Evolutionary conservation across 2,888 invertebrate species (phyloP).

Genomic region (Lucinisca nassula): DNA sequence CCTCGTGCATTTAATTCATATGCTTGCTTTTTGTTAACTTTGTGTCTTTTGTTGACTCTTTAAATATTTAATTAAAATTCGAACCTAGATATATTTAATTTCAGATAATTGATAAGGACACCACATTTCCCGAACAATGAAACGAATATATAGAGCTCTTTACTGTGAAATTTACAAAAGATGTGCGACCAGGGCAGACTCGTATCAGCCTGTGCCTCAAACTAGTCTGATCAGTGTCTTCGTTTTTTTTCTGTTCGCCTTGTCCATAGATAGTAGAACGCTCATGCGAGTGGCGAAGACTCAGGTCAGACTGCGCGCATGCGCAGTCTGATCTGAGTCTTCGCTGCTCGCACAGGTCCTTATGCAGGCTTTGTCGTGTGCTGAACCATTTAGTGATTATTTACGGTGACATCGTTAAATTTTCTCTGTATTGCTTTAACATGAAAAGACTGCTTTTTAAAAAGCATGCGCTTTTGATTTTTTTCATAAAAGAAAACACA

Average conservation of each 20-base stretch:
- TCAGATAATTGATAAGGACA: neutral
- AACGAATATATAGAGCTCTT: neutral
- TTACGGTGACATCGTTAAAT: neutral
- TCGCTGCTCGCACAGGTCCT: too few relatives aligned
- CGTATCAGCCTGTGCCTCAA: neutral
- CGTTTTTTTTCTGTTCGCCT: too few relatives aligned
- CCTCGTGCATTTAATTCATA: too few relatives aligned
- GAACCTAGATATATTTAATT: neutral
- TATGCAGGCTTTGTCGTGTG: too few relatives aligned
- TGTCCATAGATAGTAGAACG: too few relatives aligned
- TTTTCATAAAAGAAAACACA: neutral
- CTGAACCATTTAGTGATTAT: too few relatives aligned
- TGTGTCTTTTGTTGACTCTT: slow-evolving; percentile 1
- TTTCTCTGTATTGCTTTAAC: neutral
- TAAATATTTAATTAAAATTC: neutral
- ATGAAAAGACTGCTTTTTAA: neutral
- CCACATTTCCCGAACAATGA: neutral
- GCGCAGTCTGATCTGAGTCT: too few relatives aligned
- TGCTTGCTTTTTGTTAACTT: too few relatives aligned
- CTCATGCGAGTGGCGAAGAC: too few relatives aligned
- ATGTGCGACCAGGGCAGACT: neutral
- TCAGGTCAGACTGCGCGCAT: too few relatives aligned
- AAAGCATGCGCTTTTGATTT: neutral
- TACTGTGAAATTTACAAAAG: neutral
- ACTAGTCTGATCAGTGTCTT: neutral